phyloP scores from a whole-genome alignment of 2,113 vertebrate species.

The Neolamprologus modestus region DNA sequence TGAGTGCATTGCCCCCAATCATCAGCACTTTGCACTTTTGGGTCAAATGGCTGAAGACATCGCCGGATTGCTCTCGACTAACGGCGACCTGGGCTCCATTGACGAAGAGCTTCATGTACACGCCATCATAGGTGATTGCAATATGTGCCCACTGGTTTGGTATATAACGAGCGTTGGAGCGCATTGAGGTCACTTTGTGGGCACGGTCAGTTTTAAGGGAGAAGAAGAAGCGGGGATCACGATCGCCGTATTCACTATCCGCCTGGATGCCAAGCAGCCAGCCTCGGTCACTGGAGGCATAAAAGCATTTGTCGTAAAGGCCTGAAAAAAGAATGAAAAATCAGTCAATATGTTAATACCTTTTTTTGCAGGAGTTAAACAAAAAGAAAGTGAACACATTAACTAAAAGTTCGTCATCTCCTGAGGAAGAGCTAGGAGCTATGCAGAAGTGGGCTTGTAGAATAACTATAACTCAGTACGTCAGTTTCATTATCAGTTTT shows the following conservation, averaged over 20 bases:
- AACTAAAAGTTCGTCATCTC: neutral
- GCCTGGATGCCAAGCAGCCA: constrained; percentile 96
- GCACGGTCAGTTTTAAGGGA: constrained; percentile 97
- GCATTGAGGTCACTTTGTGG: constrained; percentile 87
- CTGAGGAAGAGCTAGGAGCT: neutral
- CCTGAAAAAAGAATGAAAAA: constrained; percentile 73
- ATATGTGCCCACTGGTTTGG: constrained; percentile 90
- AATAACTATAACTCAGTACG: neutral
- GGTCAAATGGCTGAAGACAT: constrained; percentile 90
- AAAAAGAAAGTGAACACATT: neutral
- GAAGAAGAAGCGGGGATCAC: constrained; percentile 97
- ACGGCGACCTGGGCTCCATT: constrained; percentile 92
- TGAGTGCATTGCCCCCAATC: constrained; percentile 88
- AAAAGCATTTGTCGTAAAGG: constrained; percentile 98
- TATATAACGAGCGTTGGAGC: constrained; percentile 83
- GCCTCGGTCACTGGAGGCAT: constrained; percentile 92
- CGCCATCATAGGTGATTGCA: constrained; percentile 86
- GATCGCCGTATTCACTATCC: constrained; percentile 86
- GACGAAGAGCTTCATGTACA: constrained; percentile 90
- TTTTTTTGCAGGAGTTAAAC: neutral
- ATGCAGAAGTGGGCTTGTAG: neutral
- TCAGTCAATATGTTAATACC: neutral
- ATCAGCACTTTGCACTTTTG: constrained; percentile 96
- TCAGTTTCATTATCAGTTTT: neutral
- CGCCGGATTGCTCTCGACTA: constrained; percentile 88